Base-by-base conservation (phyloP, 2,113 vertebrate species). In the Triplophysa dalaica region DNA sequence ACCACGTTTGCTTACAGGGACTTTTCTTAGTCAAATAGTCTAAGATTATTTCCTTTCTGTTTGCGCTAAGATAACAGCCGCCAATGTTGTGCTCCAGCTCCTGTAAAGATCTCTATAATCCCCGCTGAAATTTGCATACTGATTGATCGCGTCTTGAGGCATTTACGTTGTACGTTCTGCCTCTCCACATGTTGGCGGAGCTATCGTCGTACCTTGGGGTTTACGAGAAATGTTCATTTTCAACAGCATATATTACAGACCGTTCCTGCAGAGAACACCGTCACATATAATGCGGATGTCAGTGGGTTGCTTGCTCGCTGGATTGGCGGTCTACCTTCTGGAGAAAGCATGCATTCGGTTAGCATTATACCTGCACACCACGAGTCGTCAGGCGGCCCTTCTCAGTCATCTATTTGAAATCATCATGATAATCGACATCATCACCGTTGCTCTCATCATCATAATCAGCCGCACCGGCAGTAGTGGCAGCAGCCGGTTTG, bases 111-210 rank as follows among this genome's bases (percentile, higher is more conserved):
- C 64, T 12, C 69, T 24, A 14, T 83, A 80, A 64, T 81, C 61
- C 70, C 86, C 21, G 12, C 56, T 66, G 33, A 86, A 85, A 85
- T 85, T 76, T 85, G 73, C 85, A 85, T 87, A 81, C 70, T 85
- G 75, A 87, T 82, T 79, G 81, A 81, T 81, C 22, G 16, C 80
- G 22, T 61, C 43, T 62, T 63, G 29, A 84, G 58, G 70, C 75
- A 72, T 84, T 82, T 68, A 29, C 76, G 45, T 76, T 81, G 76
- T 33, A 58, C 50, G 63, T 26, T 68, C 38, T 63, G 26, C 52
- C 61, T 73, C 66, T 52, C 43, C 50, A 48, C 61, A 61, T 70
- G 56, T 45, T 66, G 65, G 67, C 45, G 33, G 54, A 22, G 61
- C 52, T 22, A 54, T 54, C 26, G 11, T 41, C n/a, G 12, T 67